phyloP scores from a whole-genome alignment of 2,888 invertebrate genomes.

The Hirtodrosophila trivittata region DNA sequence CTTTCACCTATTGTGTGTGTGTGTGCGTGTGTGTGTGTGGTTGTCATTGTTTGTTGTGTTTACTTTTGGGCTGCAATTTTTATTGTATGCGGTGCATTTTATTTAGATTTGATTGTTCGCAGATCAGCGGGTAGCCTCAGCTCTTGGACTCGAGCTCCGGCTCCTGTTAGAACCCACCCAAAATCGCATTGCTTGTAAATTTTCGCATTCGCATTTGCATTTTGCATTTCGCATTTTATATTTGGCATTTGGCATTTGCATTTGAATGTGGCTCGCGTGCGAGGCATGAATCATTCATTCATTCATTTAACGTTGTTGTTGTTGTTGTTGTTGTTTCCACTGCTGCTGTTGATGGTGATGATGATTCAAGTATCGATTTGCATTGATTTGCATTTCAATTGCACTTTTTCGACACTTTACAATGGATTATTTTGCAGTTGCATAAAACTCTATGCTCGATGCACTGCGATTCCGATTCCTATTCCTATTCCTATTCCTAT shows the following conservation, averaged over 20 bases:
- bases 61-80: conserved; percentile 43
- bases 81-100: conserved; percentile 65
- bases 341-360: conserved; percentile 40
- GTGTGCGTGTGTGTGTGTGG: conserved; percentile 17
- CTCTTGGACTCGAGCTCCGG: conserved; percentile 5
- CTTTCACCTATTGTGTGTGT: conserved; percentile 39
- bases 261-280: conserved; percentile 75
- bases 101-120: conserved; percentile 74
- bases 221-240: conserved; percentile 37
- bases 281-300: conserved; percentile 72
- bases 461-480: conserved; percentile 8
- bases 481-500: too few species aligned
- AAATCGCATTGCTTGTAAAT: conserved; percentile 61
- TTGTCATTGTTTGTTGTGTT: conserved; percentile 52
- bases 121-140: conserved; percentile 62
- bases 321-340: conserved; percentile 5
- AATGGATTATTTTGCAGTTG: conserved; percentile 78
- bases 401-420: conserved; percentile 77
- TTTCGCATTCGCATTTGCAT: conserved; percentile 53
- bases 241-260: conserved; percentile 57
- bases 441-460: conserved; percentile 19
- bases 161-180: conserved; percentile 31
- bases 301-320: conserved; percentile 19
- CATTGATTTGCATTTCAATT: conserved; percentile 81
- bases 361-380: conserved; percentile 77